A percentile compares a stretch with the other conserved stretches of the same genome.
Evolutionary conservation across 2,113 vertebrate genomes (phyloP).

Genomic region (Podarcis raffonei): DNA sequence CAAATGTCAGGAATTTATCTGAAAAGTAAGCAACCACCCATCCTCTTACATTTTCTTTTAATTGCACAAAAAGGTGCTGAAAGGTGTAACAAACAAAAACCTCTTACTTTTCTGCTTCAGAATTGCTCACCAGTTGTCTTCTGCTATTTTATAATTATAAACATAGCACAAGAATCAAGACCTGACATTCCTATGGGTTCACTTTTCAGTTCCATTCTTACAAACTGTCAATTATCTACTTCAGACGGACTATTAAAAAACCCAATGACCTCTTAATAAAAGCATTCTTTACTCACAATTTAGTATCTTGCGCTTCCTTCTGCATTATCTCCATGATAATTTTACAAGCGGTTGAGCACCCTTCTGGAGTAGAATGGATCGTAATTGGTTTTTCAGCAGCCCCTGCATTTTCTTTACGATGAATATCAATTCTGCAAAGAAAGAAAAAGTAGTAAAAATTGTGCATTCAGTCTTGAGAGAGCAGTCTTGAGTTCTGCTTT

Average conservation of each 20-base stretch:
- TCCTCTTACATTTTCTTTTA: background rate
- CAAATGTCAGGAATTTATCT: background rate
- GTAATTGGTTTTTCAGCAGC: slow-evolving; percentile 98
- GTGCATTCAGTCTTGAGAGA: background rate
- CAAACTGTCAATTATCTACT: background rate
- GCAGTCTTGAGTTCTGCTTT: background rate
- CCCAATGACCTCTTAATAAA: slow-evolving; percentile 21
- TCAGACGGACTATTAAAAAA: background rate
- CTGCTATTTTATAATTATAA: background rate
- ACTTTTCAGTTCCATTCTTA: background rate
- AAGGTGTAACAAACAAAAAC: background rate
- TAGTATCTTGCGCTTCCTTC: slow-evolving; percentile 96
- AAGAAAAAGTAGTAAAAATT: slow-evolving; percentile 15
- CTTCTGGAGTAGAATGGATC: slow-evolving; percentile 95
- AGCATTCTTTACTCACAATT: slow-evolving; percentile 86
- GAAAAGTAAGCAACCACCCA: background rate
- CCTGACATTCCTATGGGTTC: background rate
- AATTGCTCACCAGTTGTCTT: background rate
- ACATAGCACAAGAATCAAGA: background rate
- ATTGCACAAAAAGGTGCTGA: background rate
- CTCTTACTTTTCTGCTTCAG: background rate
- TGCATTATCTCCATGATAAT: slow-evolving; percentile 99
- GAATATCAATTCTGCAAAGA: slow-evolving; percentile 91
- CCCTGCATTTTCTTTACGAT: slow-evolving; percentile 97
- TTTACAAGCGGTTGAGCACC: slow-evolving; percentile 92